These are phyloP conservation scores for Agapostemon virescens DNA, from an alignment of 2,888 invertebrate genomes.

Conservation along the genomic window DNA sequence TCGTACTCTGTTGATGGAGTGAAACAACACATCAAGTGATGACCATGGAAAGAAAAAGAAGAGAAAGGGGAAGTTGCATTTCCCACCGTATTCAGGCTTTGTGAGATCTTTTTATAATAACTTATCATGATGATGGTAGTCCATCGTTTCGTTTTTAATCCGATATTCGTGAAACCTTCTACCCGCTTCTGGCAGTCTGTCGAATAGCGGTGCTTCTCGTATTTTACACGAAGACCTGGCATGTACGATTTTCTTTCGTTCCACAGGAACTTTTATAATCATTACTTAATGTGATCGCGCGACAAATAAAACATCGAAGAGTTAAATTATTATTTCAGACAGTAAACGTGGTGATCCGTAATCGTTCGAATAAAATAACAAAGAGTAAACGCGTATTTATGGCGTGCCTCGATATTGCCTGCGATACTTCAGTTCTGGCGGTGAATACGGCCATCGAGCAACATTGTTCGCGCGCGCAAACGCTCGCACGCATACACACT, in stretches of 20 bases:
- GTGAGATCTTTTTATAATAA: slow-evolving; percentile 56
- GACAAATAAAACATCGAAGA: slow-evolving; percentile 14
- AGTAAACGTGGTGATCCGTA: slow-evolving; percentile 10
- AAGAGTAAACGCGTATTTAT: not conserved
- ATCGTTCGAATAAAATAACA: slow-evolving; percentile 19
- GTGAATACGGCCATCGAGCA: slow-evolving; percentile 10
- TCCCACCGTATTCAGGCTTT: slow-evolving; percentile 44
- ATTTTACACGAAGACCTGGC: slow-evolving; percentile 36
- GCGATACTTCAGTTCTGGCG: not conserved
- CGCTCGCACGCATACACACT: slow-evolving; percentile 23
- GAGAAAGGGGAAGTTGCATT: not conserved
- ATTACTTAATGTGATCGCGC: slow-evolving; percentile 20
- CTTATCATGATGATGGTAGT: slow-evolving; percentile 55
- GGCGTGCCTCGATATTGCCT: slow-evolving; percentile 17
- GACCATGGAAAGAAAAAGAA: not conserved
- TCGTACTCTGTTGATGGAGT: slow-evolving; percentile 21
- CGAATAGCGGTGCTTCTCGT: slow-evolving; percentile 48
- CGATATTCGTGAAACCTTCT: slow-evolving; percentile 36
- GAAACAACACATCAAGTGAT: not conserved
- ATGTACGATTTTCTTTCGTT: slow-evolving; percentile 17
- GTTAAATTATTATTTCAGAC: slow-evolving; percentile 34
- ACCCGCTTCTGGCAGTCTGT: slow-evolving; percentile 58
- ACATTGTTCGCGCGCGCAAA: slow-evolving; percentile 6
- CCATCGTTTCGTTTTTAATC: slow-evolving; percentile 60
- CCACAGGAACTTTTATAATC: slow-evolving; percentile 34